Evolutionary conservation across 2,888 invertebrate species (phyloP), one percentile per base, ranked within the genome.

Genomic region (Eupithecia inturbata): DNA sequence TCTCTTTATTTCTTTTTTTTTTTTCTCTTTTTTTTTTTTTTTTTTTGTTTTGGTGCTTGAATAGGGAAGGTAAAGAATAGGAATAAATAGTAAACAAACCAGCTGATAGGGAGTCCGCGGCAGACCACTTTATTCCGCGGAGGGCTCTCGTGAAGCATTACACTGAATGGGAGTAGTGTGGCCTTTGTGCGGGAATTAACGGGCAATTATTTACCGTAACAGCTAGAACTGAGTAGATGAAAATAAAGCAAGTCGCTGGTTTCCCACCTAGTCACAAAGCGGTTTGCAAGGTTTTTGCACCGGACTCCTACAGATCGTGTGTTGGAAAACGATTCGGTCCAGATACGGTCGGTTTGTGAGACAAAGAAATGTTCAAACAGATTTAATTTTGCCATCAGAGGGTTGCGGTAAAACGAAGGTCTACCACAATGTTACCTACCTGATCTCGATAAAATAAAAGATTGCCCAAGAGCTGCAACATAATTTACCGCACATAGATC

Each of bases 51-150:
- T 26, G 19, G 19, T 28, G 19, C 31, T 31, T 68, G n/a, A 68
- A 67, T 67, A 26, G 28, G 39, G 16, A 67, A 31, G 67, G 81
- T 79, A 77, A 68, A 45, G 77, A 81, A 78, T 77, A 71, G 68
- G 75, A 78, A 68, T 62, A 68, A 77, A 75, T 70, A 73, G 67
- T 76, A 77, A 74, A 76, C 78, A 79, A 77, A 73, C 49, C 31
- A 19, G 26, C 79, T 84, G 82, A 84, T 84, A 83, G 82, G 82
- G 76, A 73, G 81, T 82, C 78, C 78, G 78, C 78, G 67, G 75
- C 80, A 79, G 82, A 76, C 80, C 84, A 83, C 84, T 85, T 84
- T 45, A 81, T 84, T 83, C 80, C 74, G 77, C 45, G 70, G 80
- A 81, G 83, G 68, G 80, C 81, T 67, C 80, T 81, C 68, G 74